These are phyloP conservation scores for Acrossocheilus wenchowensis DNA, from an alignment of 2,797 vertebrate genomes.

Conservation along the genomic window DNA sequence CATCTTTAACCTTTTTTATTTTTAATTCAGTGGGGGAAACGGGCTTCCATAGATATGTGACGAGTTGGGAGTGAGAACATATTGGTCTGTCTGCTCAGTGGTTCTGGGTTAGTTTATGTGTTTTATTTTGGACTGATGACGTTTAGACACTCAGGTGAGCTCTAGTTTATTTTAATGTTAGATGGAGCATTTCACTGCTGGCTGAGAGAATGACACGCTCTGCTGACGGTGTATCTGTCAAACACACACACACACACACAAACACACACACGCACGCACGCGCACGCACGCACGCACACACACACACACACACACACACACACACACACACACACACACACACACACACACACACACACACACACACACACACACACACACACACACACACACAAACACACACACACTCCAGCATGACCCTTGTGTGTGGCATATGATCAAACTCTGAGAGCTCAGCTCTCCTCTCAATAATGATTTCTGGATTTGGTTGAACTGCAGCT, in stretches of 20 bases:
- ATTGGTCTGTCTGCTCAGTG: neutral
- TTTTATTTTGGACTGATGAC: neutral
- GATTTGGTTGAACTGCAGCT: neutral
- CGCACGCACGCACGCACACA: neutral
- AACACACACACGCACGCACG: neutral
- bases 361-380: slow-evolving; percentile 38
- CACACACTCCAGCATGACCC: slow-evolving; percentile 72
- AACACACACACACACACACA: neutral
- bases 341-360: slow-evolving; percentile 6
- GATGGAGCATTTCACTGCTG: neutral
- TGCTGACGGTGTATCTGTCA: neutral
- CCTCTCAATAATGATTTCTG: neutral
- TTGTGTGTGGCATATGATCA: neutral
- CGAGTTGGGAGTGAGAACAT: no score
- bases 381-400: neutral
- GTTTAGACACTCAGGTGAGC: neutral
- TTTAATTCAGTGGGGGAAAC: no score
- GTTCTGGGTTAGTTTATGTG: neutral
- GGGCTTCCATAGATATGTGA: no score
- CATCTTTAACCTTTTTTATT: no score
- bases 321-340: neutral
- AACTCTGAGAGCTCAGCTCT: neutral
- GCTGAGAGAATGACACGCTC: neutral
- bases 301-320: slow-evolving; percentile 22
- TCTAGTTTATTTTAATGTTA: slow-evolving; percentile 1